Evolutionary conservation across 2,797 vertebrate species (phyloP).

Genomic region (Perodicticus potto): DNA sequence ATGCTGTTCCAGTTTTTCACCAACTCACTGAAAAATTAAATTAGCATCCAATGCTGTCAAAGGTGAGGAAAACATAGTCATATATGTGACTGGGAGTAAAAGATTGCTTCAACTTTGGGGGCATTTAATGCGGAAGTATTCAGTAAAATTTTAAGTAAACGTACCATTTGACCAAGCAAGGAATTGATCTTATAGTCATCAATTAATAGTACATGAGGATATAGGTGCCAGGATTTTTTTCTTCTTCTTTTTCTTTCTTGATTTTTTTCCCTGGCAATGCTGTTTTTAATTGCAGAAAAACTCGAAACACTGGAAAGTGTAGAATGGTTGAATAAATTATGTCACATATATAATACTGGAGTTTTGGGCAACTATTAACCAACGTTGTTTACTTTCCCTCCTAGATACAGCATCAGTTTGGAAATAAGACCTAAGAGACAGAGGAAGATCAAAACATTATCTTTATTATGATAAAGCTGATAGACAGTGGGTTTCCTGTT

Average conservation of each 20-base stretch:
- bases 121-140: neutral
- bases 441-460: neutral
- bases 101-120: neutral
- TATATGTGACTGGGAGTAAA: neutral
- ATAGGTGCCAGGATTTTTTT: neutral
- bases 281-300: neutral
- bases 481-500: neutral
- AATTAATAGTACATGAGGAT: neutral
- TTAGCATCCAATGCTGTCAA: neutral
- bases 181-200: neutral
- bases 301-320: neutral
- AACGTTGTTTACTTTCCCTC: neutral
- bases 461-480: neutral
- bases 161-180: neutral
- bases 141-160: neutral
- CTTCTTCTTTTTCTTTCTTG: neutral
- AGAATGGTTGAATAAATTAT: neutral
- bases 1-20: neutral
- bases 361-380: neutral
- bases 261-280: neutral
- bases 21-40: neutral
- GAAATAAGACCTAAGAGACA: constrained; percentile 34
- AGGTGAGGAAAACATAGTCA: neutral
- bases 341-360: neutral
- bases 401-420: neutral